Base-by-base conservation (phyloP, 2,888 invertebrate species). In the Callyntrura sp. region DNA sequence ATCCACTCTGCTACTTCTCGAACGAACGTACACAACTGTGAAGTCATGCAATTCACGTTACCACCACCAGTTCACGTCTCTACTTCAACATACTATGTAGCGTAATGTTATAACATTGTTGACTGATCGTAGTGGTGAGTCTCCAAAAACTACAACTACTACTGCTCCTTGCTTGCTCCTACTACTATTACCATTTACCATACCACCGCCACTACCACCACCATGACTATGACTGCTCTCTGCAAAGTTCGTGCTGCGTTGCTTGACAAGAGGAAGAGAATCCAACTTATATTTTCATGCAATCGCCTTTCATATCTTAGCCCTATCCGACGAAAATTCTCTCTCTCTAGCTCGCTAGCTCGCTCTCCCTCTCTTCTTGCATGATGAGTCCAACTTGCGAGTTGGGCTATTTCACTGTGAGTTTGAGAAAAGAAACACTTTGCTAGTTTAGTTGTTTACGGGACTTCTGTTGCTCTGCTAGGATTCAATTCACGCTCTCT, bases 381-480 rank as follows among this genome's bases (percentile, higher is more conserved):
- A 78, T 78, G 78, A 78, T 78, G 78, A 43, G 20, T 14, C 35
- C 48, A 85, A 60, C 85, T 60, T 73, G 85, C 65, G 20, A 25
- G 57, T 43, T 51, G 57, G 48, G n/a, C 45, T 43, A 85, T 86
- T 35, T 86, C 85, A 48, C 45, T 48, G 12, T 55, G 70, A 55
- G 68, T 43, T 68, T 84, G 23, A 84, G 82, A 83, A 57, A 81
- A 57, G 88, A 88, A 83, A 73, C 81, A 87, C 62, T 65, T 60
- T 43, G 25, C 82, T 45, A 73, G 86, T 90, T 90, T 87, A 90
- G 90, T 90, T 90, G 90, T 83, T 90, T 90, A 83, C 84, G 86
- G 90, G 90, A 90, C 86, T 86, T 90, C 90, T 90, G 90, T 90
- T 90, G 90, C 90, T 86, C 90, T 82, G 76, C 90, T 86, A 25